A percentile compares a stretch with the other conserved stretches of the same genome.
Evolutionary conservation across 2,113 vertebrate genomes (phyloP).

Genomic region (Macrotus californicus): DNA sequence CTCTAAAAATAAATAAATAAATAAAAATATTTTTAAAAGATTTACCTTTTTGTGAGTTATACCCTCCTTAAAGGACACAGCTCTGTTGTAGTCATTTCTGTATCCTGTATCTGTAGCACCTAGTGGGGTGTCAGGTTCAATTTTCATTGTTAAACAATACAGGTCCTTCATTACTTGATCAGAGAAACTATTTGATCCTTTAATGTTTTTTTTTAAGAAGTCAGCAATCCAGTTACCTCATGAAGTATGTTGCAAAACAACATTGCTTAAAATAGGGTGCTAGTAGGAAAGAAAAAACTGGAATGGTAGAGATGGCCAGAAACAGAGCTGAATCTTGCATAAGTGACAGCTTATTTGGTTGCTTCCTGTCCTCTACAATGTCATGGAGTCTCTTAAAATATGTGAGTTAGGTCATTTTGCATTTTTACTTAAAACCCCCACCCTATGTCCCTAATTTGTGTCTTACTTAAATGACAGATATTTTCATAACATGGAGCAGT

Average conservation of each 20-base stretch:
- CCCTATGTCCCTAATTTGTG: background rate
- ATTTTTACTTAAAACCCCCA: background rate
- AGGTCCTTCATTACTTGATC: background rate
- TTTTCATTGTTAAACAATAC: conserved; percentile 1
- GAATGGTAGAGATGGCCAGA: background rate
- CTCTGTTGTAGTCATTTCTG: background rate
- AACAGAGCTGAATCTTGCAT: background rate
- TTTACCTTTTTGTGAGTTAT: background rate
- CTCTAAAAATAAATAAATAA: too few species aligned
- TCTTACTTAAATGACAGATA: background rate
- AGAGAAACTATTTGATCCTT: background rate
- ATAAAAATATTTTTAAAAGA: too few species aligned
- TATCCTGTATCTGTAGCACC: background rate
- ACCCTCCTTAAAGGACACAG: background rate
- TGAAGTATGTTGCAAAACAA: background rate
- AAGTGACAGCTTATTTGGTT: background rate
- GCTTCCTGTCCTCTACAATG: background rate
- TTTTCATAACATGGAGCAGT: background rate
- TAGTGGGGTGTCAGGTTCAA: background rate
- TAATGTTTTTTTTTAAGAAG: background rate
- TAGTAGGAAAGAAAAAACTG: background rate
- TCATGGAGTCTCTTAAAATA: background rate
- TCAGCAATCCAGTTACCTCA: background rate
- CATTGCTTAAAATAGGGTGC: background rate
- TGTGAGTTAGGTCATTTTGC: background rate